Evolutionary conservation across 30 jellyfish, hydroid and myxozoan genomes (phyloP).

Genomic region (Pseudorhiza aurosa): DNA sequence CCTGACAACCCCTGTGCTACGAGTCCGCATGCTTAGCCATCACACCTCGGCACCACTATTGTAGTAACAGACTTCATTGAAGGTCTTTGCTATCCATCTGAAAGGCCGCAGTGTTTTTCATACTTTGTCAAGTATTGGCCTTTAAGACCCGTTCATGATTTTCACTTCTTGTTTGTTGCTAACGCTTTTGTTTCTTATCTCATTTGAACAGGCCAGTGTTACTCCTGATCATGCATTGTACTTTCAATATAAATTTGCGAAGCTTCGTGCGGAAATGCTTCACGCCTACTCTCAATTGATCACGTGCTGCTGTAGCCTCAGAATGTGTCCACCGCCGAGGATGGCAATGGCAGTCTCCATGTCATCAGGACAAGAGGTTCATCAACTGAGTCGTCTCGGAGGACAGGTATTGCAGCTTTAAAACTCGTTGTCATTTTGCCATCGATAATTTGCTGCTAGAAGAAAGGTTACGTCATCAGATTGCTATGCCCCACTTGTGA

Average conservation of each 20-base stretch:
- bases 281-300: slow-evolving; percentile 85
- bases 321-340: slow-evolving; percentile 86
- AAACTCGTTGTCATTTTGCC: neutral
- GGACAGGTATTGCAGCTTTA: slow-evolving; percentile 59
- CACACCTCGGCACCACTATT: no score
- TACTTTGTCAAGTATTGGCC: no score
- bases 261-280: slow-evolving; percentile 87
- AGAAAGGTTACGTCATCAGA: neutral
- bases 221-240: slow-evolving; percentile 75
- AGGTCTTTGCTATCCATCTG: no score
- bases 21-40: no score
- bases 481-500: no score
- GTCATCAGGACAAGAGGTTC: slow-evolving; percentile 83
- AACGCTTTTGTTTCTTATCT: no score
- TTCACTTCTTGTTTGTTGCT: no score
- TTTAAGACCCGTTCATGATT: no score
- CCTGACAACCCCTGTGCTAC: no score
- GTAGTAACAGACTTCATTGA: no score
- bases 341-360: slow-evolving; percentile 80
- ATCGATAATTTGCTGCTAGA: neutral
- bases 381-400: slow-evolving; percentile 83
- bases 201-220: slow-evolving; percentile 81
- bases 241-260: slow-evolving; percentile 80
- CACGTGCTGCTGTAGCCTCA: slow-evolving; percentile 82
- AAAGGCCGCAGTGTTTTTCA: no score